A percentile compares a stretch with the other conserved stretches of the same genome.
These are phyloP conservation scores for Mythimna pallens DNA, from an alignment of 2,888 invertebrate genomes.

Conservation along the genomic window DNA sequence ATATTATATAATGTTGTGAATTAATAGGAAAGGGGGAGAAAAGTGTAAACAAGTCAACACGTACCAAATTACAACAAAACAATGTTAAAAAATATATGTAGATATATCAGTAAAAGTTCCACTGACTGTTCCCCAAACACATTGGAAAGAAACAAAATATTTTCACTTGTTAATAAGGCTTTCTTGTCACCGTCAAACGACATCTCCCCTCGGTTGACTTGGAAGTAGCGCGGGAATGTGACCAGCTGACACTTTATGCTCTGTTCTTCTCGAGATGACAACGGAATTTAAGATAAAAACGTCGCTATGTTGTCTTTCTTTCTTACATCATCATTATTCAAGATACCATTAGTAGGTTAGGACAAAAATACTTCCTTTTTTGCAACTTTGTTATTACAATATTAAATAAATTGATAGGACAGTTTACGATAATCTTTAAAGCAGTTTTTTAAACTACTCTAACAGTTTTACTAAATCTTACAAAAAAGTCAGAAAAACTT, in stretches of 20 bases:
- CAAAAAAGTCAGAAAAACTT: slow-evolving; percentile 27
- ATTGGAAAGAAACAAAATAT: slow-evolving; percentile 31
- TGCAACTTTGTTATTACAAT: not conserved
- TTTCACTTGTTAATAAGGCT: slow-evolving; percentile 45
- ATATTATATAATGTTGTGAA: too few relatives aligned
- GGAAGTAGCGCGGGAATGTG: slow-evolving; percentile 44
- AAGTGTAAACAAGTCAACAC: too few relatives aligned
- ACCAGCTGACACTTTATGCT: slow-evolving; percentile 45
- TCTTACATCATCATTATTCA: slow-evolving; percentile 1
- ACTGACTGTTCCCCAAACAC: slow-evolving; percentile 7
- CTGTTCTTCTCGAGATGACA: slow-evolving; percentile 41
- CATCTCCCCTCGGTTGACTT: slow-evolving; percentile 44
- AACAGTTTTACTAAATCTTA: not conserved
- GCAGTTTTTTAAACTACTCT: too few relatives aligned
- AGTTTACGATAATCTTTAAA: not conserved
- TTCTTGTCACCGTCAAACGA: slow-evolving; percentile 39
- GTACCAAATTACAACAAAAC: too few relatives aligned
- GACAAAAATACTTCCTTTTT: not conserved
- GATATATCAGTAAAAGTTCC: not conserved
- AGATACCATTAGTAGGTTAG: not conserved
- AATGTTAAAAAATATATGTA: too few relatives aligned
- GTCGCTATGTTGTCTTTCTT: slow-evolving; percentile 20
- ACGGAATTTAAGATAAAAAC: slow-evolving; percentile 31
- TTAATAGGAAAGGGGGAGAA: too few relatives aligned
- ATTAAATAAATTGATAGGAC: not conserved